Percentiles rank a stretch among this genome's conserved stretches.
phyloP scores from a whole-genome alignment of 53 echinoderm and acorn worm species.

The Henricia sp. region DNA sequence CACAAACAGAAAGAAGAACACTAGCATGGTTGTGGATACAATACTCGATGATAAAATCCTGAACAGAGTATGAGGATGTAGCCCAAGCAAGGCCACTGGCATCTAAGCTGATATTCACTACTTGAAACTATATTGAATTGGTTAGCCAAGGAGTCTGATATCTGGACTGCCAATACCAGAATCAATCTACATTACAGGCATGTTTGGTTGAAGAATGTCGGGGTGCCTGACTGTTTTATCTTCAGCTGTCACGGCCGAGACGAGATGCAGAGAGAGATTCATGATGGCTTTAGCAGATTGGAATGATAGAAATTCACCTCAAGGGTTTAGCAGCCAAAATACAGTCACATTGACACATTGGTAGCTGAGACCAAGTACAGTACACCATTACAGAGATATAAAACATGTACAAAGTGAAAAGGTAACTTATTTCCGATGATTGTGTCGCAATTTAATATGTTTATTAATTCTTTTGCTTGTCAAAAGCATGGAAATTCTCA shows the following conservation, averaged over 20 bases:
- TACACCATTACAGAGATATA: no score
- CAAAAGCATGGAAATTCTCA: no score
- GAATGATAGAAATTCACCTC: conserved; percentile 47
- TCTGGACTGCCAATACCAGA: not conserved
- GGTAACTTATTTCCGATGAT: no score
- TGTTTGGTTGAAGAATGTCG: not conserved
- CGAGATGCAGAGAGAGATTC: conserved; percentile 3
- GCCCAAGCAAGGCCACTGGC: not conserved
- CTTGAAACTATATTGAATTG: no score
- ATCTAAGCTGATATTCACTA: conserved; percentile 3
- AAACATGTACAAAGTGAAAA: no score
- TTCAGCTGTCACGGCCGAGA: conserved; percentile 21
- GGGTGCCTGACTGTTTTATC: conserved; percentile 26
- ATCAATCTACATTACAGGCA: not conserved
- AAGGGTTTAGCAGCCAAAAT: conserved; percentile 4
- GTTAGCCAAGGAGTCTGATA: no score
- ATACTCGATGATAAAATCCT: no score
- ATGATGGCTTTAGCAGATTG: conserved; percentile 3
- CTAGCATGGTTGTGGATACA: conserved; percentile 4
- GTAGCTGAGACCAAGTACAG: no score
- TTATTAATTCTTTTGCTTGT: no score
- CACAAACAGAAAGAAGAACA: conserved; percentile 40
- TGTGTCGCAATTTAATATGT: no score
- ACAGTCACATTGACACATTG: no score
- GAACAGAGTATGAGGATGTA: no score